Evolutionary conservation across 2,797 vertebrate genomes (phyloP).

Genomic region (Coregonus suidteri): DNA sequence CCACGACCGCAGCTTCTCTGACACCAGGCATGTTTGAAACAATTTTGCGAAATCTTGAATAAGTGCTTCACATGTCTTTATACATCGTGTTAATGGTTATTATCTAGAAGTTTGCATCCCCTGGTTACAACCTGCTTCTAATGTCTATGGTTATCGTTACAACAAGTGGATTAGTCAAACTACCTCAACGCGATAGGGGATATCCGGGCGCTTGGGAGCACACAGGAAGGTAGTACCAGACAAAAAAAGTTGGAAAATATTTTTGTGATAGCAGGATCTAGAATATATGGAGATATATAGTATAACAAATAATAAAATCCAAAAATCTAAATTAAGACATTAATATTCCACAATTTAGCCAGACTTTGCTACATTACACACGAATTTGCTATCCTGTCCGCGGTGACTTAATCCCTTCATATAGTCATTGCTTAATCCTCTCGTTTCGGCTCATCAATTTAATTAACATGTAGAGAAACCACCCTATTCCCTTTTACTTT

Average conservation of each 20-base stretch:
- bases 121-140: slow-evolving; percentile 24
- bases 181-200: background rate
- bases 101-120: background rate
- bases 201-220: slow-evolving; percentile 49
- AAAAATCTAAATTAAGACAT: background rate
- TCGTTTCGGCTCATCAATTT: background rate
- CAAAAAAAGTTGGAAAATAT: background rate
- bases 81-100: slow-evolving; percentile 5
- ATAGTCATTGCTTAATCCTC: background rate
- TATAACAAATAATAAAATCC: background rate
- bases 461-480: background rate
- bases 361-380: background rate
- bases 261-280: background rate
- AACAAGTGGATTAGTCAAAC: slow-evolving; percentile 62
- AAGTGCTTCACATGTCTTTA: background rate
- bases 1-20: slow-evolving; percentile 59
- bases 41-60: too few species aligned
- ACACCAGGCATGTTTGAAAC: slow-evolving; percentile 60
- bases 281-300: too few species aligned
- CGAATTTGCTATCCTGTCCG: too few species aligned
- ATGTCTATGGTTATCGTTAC: too few species aligned
- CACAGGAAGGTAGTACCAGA: background rate
- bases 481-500: too few species aligned
- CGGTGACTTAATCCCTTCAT: too few species aligned
- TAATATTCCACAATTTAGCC: background rate